Conservation (phyloP, 2,888 invertebrate genomes). For the Nephrotoma flavescens region DNA sequence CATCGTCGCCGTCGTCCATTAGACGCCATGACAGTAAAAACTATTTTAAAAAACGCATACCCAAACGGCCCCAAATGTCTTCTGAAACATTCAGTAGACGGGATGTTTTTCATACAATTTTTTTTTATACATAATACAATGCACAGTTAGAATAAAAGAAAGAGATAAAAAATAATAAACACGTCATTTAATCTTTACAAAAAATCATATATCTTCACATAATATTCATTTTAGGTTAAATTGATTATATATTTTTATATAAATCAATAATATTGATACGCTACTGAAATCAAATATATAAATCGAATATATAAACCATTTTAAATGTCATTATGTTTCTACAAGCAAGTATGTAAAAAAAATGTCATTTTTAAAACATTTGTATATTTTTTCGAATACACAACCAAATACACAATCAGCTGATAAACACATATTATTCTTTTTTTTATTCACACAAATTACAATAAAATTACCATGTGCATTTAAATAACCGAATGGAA, state of each 20-base stretch:
- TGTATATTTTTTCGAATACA: background rate
- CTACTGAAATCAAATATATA: background rate
- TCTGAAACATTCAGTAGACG: background rate
- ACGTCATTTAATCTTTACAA: background rate
- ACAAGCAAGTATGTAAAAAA: background rate
- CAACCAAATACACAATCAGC: conserved; percentile 1
- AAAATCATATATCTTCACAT: background rate
- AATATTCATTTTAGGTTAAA: background rate
- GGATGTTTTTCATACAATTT: background rate
- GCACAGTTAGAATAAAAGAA: background rate
- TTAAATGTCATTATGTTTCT: background rate
- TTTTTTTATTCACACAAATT: background rate
- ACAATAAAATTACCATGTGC: background rate
- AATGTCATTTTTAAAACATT: background rate
- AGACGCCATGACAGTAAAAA: conserved; percentile 3
- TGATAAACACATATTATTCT: background rate
- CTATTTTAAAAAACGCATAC: background rate
- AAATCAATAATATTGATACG: background rate
- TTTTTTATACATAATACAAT: background rate
- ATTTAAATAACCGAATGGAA: background rate
- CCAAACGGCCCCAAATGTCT: conserved; percentile 2
- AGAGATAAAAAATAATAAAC: conserved; percentile 1
- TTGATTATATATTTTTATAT: background rate
- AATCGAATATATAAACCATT: background rate
- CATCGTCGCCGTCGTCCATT: background rate